Evolutionary conservation across 2,113 vertebrate species (phyloP).

Genomic region (Circaetus cinerascens): DNA sequence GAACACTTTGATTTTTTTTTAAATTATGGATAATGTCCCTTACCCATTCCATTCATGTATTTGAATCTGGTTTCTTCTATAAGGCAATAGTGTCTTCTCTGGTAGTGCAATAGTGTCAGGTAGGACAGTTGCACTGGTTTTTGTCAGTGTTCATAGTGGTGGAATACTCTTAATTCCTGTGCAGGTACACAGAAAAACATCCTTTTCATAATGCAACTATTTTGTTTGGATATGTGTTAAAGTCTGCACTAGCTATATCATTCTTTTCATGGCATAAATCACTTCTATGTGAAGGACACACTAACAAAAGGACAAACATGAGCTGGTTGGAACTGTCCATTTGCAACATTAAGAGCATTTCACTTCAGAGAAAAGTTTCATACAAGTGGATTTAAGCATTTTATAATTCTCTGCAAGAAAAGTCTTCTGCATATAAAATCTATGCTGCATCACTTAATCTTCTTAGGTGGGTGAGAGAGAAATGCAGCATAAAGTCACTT

Average conservation of each 20-base stretch:
- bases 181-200: background rate
- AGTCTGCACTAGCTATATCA: background rate
- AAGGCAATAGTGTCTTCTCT: background rate
- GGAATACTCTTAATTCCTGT: background rate
- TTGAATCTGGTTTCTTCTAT: background rate
- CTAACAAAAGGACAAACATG: background rate
- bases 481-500: constrained; percentile 9
- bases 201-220: background rate
- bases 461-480: background rate
- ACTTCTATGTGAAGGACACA: background rate
- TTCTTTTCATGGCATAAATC: background rate
- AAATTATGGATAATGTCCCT: background rate
- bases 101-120: background rate
- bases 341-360: background rate
- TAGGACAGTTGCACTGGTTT: background rate
- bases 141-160: background rate
- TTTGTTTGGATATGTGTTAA: background rate
- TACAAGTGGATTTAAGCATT: background rate
- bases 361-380: background rate
- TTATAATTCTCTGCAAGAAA: background rate
- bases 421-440: background rate
- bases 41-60: background rate
- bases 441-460: background rate
- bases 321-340: background rate
- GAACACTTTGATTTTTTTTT: background rate